These are phyloP conservation scores for Aurelia coerulea DNA, from an alignment of 30 jellyfish, hydroid and myxozoan species.

Conservation along the genomic window DNA sequence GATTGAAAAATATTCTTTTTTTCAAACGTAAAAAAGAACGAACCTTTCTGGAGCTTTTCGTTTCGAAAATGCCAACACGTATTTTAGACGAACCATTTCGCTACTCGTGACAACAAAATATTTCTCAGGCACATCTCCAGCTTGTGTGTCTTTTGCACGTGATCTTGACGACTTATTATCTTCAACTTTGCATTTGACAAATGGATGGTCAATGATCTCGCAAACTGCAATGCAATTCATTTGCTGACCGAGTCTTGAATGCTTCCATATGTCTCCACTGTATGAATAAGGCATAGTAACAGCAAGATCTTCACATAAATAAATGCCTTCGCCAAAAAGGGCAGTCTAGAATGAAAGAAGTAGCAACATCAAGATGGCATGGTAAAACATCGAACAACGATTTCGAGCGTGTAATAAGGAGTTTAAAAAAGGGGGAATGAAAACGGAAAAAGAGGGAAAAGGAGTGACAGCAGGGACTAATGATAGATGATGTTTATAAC, in stretches of 20 bases:
- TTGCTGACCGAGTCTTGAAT: slow-evolving; percentile 83
- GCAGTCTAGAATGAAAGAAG: slow-evolving; percentile 70
- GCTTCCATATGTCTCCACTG: slow-evolving; percentile 82
- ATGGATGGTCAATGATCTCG: slow-evolving; percentile 91
- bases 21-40: background rate
- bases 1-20: no score
- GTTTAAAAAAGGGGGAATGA: no score
- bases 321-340: slow-evolving; percentile 93
- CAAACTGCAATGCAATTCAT: slow-evolving; percentile 92
- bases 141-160: slow-evolving; percentile 85
- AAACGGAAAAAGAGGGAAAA: no score
- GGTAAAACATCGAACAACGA: no score
- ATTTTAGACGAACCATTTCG: slow-evolving; percentile 81
- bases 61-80: slow-evolving; percentile 63
- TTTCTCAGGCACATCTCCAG: slow-evolving; percentile 94
- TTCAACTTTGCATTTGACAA: slow-evolving; percentile 78
- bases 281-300: slow-evolving; percentile 87
- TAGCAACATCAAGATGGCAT: background rate
- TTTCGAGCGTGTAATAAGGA: no score
- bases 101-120: slow-evolving; percentile 95
- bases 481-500: no score
- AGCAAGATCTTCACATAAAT: slow-evolving; percentile 84
- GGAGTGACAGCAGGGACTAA: no score
- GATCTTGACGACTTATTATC: slow-evolving; percentile 47
- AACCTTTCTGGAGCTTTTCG: slow-evolving; percentile 44